Conservation (phyloP, 2,113 vertebrate species). For the Reinhardtius hippoglossoides region DNA sequence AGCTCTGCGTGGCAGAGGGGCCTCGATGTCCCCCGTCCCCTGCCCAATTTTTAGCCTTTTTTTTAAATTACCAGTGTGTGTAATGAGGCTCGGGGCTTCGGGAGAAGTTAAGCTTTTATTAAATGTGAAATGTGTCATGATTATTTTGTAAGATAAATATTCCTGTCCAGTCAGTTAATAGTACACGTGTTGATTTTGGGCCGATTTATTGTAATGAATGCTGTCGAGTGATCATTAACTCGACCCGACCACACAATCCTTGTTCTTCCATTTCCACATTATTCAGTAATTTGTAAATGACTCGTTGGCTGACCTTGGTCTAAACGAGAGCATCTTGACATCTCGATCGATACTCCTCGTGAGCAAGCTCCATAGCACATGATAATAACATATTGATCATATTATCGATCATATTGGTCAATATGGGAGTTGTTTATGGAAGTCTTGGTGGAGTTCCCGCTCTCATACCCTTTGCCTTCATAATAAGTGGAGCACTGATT, state of each 20-base stretch:
- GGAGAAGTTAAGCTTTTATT: background rate
- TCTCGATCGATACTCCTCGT: conserved; percentile 43
- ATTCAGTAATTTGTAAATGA: conserved; percentile 21
- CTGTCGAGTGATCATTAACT: conserved; percentile 2
- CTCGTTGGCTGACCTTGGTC: conserved; percentile 36
- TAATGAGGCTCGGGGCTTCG: too few relatives aligned
- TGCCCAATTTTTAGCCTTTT: background rate
- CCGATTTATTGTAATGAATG: background rate
- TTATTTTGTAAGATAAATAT: conserved; percentile 2
- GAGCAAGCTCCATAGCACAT: conserved; percentile 43
- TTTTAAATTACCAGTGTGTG: too few relatives aligned
- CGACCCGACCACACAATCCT: background rate
- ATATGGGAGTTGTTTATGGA: conserved; percentile 26
- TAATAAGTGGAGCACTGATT: background rate
- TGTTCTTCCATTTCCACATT: conserved; percentile 19
- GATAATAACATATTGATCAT: conserved; percentile 64
- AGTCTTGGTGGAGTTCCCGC: conserved; percentile 21
- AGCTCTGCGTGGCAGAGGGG: too few relatives aligned
- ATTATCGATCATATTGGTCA: conserved; percentile 48
- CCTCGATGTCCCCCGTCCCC: too few relatives aligned
- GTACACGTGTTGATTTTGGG: background rate
- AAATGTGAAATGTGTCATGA: background rate
- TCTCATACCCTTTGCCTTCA: background rate
- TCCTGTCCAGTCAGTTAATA: background rate
- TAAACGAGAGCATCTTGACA: conserved; percentile 35